A percentile compares a stretch with the other conserved stretches of the same genome.
phyloP scores from a whole-genome alignment of 1,140 invertebrate genomes.

The Campoletis sonorensis region DNA sequence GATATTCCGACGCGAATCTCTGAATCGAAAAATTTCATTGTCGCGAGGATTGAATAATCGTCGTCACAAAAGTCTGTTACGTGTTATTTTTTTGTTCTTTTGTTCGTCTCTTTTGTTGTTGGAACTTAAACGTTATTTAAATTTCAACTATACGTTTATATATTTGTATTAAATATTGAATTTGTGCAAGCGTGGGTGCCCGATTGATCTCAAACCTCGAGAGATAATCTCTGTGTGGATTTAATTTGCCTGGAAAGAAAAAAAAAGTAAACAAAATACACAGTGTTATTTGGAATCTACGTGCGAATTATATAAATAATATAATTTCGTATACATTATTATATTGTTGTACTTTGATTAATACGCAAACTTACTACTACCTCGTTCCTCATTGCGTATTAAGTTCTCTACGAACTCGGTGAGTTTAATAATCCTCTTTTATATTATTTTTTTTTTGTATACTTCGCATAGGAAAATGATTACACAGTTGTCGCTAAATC shows the following conservation, averaged over 20 bases:
- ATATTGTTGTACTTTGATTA: not conserved
- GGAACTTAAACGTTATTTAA: not conserved
- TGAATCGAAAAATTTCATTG: not conserved
- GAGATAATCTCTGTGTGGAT: constrained; percentile 26
- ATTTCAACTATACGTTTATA: not conserved
- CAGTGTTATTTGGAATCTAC: constrained; percentile 27
- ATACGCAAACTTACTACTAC: not conserved
- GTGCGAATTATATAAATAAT: constrained; percentile 10
- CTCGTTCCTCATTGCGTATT: not conserved
- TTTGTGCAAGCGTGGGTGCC: constrained; percentile 32
- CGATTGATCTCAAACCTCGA: constrained; percentile 17
- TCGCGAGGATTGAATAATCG: no score
- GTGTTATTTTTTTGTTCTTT: no score
- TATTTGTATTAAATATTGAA: not conserved
- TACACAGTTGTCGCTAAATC: not conserved
- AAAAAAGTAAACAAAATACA: no score
- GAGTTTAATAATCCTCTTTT: not conserved
- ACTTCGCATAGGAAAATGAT: no score
- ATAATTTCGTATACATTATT: not conserved
- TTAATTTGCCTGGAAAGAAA: not conserved
- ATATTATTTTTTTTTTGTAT: not conserved
- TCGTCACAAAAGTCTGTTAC: no score
- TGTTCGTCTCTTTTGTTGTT: no score
- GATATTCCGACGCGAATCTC: not conserved
- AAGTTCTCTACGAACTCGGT: not conserved